Base-by-base conservation (phyloP, 2,888 invertebrate genomes). In the Rhagophthalmus giganteus region DNA sequence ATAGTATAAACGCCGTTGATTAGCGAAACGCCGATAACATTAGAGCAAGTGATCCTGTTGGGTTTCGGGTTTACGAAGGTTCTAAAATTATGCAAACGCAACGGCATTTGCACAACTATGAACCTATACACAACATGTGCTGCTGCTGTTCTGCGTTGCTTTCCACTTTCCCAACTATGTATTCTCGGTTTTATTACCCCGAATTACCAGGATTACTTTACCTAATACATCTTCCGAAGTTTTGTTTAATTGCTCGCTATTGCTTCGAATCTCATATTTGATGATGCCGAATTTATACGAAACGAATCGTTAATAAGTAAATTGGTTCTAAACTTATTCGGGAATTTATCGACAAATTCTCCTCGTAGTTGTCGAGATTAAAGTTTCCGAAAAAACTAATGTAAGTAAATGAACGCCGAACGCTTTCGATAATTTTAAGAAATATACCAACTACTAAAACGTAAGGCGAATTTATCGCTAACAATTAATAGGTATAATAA, bases 1-100 rank as follows among this genome's bases (percentile, higher is more conserved):
- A 39, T 45, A 37, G 49, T 39, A 54, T 50, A 54, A 54, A 50
- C 45, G 50, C 35, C 46, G 54, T 50, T 54, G 54, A 50, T 54
- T 54, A 50, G 39, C 37, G 35, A 54, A 48, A 50, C 49, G 39
- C 54, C 44, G 54, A 54, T 54, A 54, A 49, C 44, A 40, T 54
- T 54, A 42, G 37, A 32, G 44, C 44, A 51, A 51, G 51, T 45
- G 51, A 51, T 51, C 42, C 44, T 51, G 51, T 45, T 50, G 49
- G 49, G 42, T 42, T 42, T 42, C 28, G 37, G 49, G 42, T 50
- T 50, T 50, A 42, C 37, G 11, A 35, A 44, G 33, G 39, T 32
- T 33, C 24, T 25, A 33, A 44, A 51, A 51, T 51, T 51, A 51
- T 51, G 51, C 51, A 51, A 51, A 50, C 49, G 42, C 42, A 38